Percentiles rank a stretch among this genome's conserved stretches.
Conservation (phyloP, 2,888 invertebrate genomes). For the Odontocolon sp. region DNA sequence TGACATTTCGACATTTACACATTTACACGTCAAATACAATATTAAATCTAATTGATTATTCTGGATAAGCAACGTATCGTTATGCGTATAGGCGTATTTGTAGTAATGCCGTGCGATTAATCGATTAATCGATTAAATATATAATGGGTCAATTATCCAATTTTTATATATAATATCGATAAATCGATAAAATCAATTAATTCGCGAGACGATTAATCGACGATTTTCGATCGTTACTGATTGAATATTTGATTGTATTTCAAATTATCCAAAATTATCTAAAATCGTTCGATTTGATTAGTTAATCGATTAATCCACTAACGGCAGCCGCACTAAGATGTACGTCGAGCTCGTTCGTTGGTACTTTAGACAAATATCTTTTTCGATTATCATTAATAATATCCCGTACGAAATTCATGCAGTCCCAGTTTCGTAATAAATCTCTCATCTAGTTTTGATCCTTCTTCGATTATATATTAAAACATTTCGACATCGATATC, state of each 20-base stretch:
- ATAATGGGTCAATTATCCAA: no score
- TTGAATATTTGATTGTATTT: no score
- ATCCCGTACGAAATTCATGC: constrained; percentile 17
- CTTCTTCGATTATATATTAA: constrained; percentile 38
- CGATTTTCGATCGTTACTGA: no score
- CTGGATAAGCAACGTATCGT: constrained; percentile 21
- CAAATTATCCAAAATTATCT: no score
- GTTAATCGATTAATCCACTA: no score
- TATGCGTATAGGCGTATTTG: constrained; percentile 22
- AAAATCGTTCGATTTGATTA: no score
- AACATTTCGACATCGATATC: constrained; percentile 1
- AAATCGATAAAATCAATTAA: no score
- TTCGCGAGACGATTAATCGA: no score
- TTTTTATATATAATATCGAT: no score
- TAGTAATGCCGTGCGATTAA: no score
- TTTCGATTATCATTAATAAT: constrained; percentile 23
- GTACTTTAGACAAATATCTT: constrained; percentile 38
- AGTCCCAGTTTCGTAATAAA: constrained; percentile 18
- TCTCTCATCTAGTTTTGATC: constrained; percentile 54
- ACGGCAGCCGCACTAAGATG: no score
- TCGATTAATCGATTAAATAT: no score
- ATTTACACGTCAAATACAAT: constrained; percentile 63
- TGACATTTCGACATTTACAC: constrained; percentile 65
- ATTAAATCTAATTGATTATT: constrained; percentile 35
- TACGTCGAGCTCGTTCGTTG: constrained; percentile 32